A percentile compares a stretch with the other conserved stretches of the same genome.
These are phyloP conservation scores for Dasyprocta punctata DNA, from an alignment of 2,113 vertebrate genomes.

Conservation along the genomic window DNA sequence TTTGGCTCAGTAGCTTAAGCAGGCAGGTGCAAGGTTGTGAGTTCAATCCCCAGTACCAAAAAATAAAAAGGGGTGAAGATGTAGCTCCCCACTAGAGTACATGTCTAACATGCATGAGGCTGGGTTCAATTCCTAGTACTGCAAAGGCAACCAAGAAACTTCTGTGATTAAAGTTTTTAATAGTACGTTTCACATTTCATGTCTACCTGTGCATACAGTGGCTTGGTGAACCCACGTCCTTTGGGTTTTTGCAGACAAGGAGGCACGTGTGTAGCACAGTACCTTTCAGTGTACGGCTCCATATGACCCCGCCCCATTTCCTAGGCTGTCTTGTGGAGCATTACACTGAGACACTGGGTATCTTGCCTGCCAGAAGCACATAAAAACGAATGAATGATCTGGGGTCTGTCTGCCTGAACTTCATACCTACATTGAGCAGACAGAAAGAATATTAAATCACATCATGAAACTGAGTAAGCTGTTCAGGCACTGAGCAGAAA, in stretches of 20 bases:
- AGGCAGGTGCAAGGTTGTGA: no score
- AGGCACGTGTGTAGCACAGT: neutral
- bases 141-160: neutral
- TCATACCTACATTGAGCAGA: neutral
- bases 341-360: neutral
- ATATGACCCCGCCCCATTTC: neutral
- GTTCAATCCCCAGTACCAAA: no score
- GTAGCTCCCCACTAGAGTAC: neutral
- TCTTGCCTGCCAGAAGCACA: neutral
- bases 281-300: neutral
- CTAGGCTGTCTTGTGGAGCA: neutral
- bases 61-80: neutral
- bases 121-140: no score
- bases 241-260: neutral
- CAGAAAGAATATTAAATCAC: neutral
- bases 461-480: neutral
- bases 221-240: neutral
- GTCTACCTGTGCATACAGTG: fast-evolving
- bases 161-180: neutral
- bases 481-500: neutral
- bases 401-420: neutral
- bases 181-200: neutral
- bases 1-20: no score
- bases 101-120: neutral
- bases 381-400: neutral